Evolutionary conservation across 1,140 invertebrate genomes (phyloP).

Genomic region (Drosophila prosaltans): DNA sequence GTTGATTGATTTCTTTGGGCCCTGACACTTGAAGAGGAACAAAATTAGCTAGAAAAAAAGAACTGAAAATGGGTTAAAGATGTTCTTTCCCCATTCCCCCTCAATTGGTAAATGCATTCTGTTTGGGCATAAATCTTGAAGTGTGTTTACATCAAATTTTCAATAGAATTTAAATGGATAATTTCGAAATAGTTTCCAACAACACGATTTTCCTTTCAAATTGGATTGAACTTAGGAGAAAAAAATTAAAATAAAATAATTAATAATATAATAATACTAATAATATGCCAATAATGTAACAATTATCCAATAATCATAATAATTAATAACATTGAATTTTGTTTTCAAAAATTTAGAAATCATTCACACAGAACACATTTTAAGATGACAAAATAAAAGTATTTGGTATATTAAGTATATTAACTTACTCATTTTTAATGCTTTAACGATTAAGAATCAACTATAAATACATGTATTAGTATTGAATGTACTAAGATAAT

Average conservation of each 20-base stretch:
- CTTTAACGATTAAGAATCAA: too few species aligned
- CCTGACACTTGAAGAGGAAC: slow-evolving; percentile 62
- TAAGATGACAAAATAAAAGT: too few species aligned
- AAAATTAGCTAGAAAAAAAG: slow-evolving; percentile 57
- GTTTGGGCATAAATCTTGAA: slow-evolving; percentile 33
- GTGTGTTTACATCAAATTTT: neutral
- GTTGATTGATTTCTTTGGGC: slow-evolving; percentile 70
- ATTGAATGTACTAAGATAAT: too few species aligned
- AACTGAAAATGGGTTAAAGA: slow-evolving; percentile 34
- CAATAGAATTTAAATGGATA: neutral
- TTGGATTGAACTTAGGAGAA: neutral
- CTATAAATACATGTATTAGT: too few species aligned
- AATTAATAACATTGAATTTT: too few species aligned
- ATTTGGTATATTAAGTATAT: too few species aligned
- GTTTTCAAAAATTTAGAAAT: too few species aligned
- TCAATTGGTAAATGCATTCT: slow-evolving; percentile 30
- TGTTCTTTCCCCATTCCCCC: neutral
- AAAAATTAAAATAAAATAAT: neutral
- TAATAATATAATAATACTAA: too few species aligned
- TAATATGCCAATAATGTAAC: too few species aligned
- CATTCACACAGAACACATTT: too few species aligned
- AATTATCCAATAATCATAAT: too few species aligned
- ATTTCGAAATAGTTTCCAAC: neutral
- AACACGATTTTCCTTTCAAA: neutral
- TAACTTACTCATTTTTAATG: too few species aligned